These are phyloP conservation scores for Vollenhovia emeryi DNA, from an alignment of 1,140 invertebrate genomes.

Conservation along the genomic window DNA sequence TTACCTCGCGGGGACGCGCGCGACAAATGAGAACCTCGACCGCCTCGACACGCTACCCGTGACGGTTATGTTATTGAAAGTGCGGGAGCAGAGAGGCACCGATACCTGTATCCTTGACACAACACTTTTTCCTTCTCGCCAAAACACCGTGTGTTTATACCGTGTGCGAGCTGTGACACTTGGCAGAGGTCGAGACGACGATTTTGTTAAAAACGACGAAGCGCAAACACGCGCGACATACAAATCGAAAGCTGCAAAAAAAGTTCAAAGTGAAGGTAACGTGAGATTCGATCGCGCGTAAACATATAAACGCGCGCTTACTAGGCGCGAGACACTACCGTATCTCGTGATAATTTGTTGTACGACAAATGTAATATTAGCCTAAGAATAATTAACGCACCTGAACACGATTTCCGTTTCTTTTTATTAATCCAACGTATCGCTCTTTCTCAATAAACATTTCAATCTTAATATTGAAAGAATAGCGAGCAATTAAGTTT, in stretches of 20 bases:
- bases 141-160: not conserved
- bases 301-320: not conserved
- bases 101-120: not conserved
- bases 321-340: too few relatives aligned
- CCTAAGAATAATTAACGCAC: too few relatives aligned
- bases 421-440: not conserved
- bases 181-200: not conserved
- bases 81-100: not conserved
- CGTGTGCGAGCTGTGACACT: too few relatives aligned
- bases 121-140: not conserved
- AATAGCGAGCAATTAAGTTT: not conserved
- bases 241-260: not conserved
- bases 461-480: not conserved
- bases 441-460: not conserved
- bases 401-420: too few relatives aligned
- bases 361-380: too few relatives aligned
- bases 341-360: too few relatives aligned
- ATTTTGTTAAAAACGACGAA: not conserved
- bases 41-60: not conserved
- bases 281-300: not conserved
- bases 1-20: not conserved
- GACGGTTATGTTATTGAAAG: not conserved
- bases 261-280: not conserved
- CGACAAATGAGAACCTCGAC: not conserved
- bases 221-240: not conserved